phyloP scores from a whole-genome alignment of 2,888 invertebrate genomes.

The Mythimna impura region DNA sequence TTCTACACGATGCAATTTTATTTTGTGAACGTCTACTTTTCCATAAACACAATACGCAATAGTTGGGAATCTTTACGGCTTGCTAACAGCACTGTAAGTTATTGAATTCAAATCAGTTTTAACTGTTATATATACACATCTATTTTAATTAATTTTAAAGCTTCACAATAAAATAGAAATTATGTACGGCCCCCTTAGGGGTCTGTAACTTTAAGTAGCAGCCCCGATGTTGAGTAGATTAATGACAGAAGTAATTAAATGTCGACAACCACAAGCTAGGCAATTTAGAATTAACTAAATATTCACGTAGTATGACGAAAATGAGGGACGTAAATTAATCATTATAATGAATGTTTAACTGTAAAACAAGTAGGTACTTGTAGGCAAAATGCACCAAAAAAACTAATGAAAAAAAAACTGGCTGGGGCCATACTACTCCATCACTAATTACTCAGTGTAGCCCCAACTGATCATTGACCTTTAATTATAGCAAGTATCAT shows the following conservation, averaged over 20 bases:
- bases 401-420: background rate
- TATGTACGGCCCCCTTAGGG: conserved; percentile 19
- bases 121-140: conserved; percentile 20
- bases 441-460: background rate
- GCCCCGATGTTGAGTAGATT: conserved; percentile 45
- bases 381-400: background rate
- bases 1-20: background rate
- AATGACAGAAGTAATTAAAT: conserved; percentile 58
- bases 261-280: conserved; percentile 39
- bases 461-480: background rate
- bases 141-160: conserved; percentile 43
- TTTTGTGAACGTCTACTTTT: background rate
- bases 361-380: background rate
- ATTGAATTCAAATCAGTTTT: conserved; percentile 18
- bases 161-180: conserved; percentile 50
- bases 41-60: background rate
- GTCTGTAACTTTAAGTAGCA: conserved; percentile 27
- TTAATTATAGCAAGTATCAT: background rate
- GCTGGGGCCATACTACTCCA: background rate
- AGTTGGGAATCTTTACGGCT: conserved; percentile 13
- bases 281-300: conserved; percentile 33
- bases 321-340: background rate
- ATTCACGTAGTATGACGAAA: background rate
- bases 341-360: background rate
- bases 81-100: background rate